phyloP scores from a whole-genome alignment of 2,797 vertebrate genomes.

The Astyanax mexicanus region DNA sequence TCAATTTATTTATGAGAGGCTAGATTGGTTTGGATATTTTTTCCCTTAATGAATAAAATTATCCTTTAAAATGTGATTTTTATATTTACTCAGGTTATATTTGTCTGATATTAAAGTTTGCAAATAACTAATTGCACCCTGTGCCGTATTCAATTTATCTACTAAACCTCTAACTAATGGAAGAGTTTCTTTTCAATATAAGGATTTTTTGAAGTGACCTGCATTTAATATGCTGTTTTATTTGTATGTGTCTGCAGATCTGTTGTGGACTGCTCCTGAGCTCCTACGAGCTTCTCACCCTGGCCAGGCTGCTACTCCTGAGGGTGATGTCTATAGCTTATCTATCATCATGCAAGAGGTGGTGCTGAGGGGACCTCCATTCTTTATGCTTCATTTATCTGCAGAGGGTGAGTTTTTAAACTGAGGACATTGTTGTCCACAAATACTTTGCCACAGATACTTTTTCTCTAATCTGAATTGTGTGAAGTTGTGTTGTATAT shows the following conservation, averaged over 20 bases:
- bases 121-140: no score
- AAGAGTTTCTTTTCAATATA: no score
- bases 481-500: not conserved
- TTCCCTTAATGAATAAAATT: no score
- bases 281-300: slow-evolving; percentile 76
- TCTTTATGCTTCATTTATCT: slow-evolving; percentile 86
- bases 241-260: slow-evolving; percentile 71
- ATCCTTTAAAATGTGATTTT: no score
- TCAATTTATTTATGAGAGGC: no score
- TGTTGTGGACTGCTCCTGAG: slow-evolving; percentile 88
- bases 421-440: not conserved
- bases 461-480: not conserved
- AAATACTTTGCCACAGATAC: no score
- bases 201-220: no score
- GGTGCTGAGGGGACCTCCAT: slow-evolving; percentile 83
- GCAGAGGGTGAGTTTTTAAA: slow-evolving; percentile 68
- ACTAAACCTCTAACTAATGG: no score
- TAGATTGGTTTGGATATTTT: no score
- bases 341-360: slow-evolving; percentile 93
- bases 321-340: slow-evolving; percentile 87
- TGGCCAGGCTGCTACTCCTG: slow-evolving; percentile 71
- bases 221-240: slow-evolving; percentile 2
- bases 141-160: no score
- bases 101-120: no score
- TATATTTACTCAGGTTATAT: no score